Base-by-base conservation (phyloP, 2,797 vertebrate genomes). In the Phoxinus dragarum region DNA sequence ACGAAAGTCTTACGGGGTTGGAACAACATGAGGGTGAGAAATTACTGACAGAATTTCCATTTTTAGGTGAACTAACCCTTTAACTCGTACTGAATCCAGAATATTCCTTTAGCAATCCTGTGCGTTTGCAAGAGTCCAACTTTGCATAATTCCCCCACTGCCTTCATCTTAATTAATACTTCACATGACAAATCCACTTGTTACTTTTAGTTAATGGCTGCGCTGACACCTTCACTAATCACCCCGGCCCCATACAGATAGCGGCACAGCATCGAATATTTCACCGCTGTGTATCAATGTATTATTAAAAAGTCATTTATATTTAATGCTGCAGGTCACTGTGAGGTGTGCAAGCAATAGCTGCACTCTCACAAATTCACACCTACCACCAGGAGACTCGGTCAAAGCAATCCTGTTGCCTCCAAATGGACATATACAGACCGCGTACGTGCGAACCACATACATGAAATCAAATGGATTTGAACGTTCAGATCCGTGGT, bases 231-330 rank as follows among this genome's bases (percentile, higher is more conserved):
- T 49, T 40, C 44, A 85, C 86, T 88, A 86, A 90, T 90, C 88
- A 90, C 69, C 38, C 27, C 40, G 52, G 44, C 68, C 38, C n/a
- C 82, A 75, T 64, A 78, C 64, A 23, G 82, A 72, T 64, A 82
- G 79, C 67, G n/a, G 61, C 88, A 80, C 86, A 80, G 88, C 84
- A 74, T 81, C 71, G 82, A 82, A 86, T 81, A 87, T 87, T 84
- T 85, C 84, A 66, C 84, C 81, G 75, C 74, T 68, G 81, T 54
- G 81, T 83, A 61, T 88, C 88, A 59, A 87, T 89, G 77, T 64
- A 90, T 90, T 89, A 89, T 89, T 90, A 84, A 90, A 84, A 87
- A 82, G 61, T 49, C 84, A 89, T 90, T 88, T 85, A 90, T 90
- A 85, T 90, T 90, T 90, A 89, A 90, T 88, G 80, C 66, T 4